These are phyloP conservation scores for Nasua narica DNA, from an alignment of 2,797 vertebrate species.

Conservation along the genomic window DNA sequence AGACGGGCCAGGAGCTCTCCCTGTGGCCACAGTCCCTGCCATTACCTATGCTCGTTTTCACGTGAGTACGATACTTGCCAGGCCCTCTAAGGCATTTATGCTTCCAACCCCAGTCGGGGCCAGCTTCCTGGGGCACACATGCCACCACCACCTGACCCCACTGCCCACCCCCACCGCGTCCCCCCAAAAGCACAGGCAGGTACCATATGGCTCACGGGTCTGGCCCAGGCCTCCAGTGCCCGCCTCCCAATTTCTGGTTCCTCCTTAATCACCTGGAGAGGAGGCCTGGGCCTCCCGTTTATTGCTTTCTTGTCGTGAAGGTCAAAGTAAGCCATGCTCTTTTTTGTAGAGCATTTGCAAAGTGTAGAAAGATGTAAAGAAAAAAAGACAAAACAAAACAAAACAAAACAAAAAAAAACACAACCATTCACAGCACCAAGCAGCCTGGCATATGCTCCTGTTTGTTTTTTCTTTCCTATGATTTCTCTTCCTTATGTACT, in stretches of 20 bases:
- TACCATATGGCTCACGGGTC: background rate
- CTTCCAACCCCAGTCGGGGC: background rate
- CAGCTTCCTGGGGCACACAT: background rate
- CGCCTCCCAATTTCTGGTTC: background rate
- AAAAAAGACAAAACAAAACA: background rate
- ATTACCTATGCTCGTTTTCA: background rate
- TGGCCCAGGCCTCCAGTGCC: background rate
- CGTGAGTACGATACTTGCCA: background rate
- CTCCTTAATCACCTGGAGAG: background rate
- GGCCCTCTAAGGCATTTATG: background rate
- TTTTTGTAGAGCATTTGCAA: slow-evolving; percentile 35
- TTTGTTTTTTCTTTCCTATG: slow-evolving; percentile 45
- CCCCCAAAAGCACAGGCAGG: background rate
- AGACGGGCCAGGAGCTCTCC: background rate
- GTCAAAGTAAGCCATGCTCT: slow-evolving; percentile 51
- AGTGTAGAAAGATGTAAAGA: slow-evolving; percentile 54
- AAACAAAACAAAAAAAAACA: background rate
- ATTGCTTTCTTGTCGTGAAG: slow-evolving; percentile 44
- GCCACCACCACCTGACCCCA: background rate
- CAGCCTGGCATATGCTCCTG: slow-evolving; percentile 56
- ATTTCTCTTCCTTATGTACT: slow-evolving; percentile 43
- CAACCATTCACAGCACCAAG: slow-evolving; percentile 35
- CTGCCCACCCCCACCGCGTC: background rate
- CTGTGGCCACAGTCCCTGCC: background rate
- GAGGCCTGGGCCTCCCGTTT: background rate